These are phyloP conservation scores for Oncorhynchus gorbuscha DNA, from an alignment of 2,113 vertebrate genomes.

Conservation along the genomic window DNA sequence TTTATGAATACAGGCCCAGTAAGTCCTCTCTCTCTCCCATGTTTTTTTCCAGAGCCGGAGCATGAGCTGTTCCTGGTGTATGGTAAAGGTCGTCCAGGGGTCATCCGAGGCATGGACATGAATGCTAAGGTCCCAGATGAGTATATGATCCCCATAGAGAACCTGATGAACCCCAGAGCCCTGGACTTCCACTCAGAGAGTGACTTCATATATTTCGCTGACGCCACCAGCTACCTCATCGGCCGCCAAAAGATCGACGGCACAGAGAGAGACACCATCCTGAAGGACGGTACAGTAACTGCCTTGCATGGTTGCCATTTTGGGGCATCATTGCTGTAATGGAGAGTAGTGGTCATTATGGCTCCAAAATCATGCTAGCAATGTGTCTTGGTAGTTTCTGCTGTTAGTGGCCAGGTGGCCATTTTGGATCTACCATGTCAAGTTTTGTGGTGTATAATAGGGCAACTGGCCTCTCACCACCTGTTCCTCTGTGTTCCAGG, in stretches of 20 bases:
- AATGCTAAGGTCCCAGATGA: conserved; percentile 92
- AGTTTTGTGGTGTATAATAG: background rate
- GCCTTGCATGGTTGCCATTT: background rate
- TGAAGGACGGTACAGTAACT: conserved; percentile 82
- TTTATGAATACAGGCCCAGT: too few species aligned
- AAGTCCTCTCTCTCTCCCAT: background rate
- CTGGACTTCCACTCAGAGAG: conserved; percentile 93
- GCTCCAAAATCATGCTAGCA: background rate
- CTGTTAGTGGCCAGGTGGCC: background rate
- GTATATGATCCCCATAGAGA: conserved; percentile 98
- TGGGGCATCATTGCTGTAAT: too few species aligned
- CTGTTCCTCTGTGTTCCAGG: conserved; percentile 65
- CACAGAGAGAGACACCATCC: conserved; percentile 87
- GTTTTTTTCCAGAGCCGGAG: conserved; percentile 83
- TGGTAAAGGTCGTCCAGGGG: conserved; percentile 91
- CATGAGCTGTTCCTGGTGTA: conserved; percentile 96
- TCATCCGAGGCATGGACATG: conserved; percentile 96
- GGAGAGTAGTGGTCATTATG: background rate
- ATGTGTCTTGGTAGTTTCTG: background rate
- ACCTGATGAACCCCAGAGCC: conserved; percentile 94
- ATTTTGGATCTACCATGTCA: background rate
- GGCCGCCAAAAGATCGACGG: conserved; percentile 96
- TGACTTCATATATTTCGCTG: conserved; percentile 94
- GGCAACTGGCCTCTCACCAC: background rate
- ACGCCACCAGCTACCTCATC: conserved; percentile 94